Evolutionary conservation across 2,888 invertebrate species (phyloP), one percentile per base, ranked within the genome.

Genomic region (Protula sp.): DNA sequence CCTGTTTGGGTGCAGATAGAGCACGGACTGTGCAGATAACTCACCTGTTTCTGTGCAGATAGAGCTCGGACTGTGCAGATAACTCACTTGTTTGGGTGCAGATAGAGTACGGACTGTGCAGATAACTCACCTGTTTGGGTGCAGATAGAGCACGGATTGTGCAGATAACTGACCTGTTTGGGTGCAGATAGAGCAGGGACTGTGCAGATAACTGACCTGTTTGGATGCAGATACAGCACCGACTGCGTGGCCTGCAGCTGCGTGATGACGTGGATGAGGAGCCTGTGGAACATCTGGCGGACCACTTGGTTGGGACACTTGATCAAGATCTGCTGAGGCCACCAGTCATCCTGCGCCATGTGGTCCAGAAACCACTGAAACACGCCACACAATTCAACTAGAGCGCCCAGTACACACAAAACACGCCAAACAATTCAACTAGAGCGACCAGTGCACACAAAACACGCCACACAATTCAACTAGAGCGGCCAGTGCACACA

Each of bases 241-340:
- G 86, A 85, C 81, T 88, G 88, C 76, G 86, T 85, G 2, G 85
- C 83, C 75, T 75, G 87, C 69, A 94, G 84, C 78, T 92, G 87
- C 81, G 91, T 91, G 82, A 95, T 92, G 65, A 94, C 94, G 81
- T 94, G 94, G 81, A 94, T 91, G 76, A 93, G 91, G 72, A 95
- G 86, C 74, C 94, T 86, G 82, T 94, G 94, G 84, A 94, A 94
- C 92, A 95, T 77, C 77, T 94, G 94, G 68, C 94, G 86, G 62
- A 94, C 94, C 88, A 94, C 93, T 82, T 94, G 94, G 85, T 93
- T 94, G 31, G 94, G 94, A 82, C 95, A 95, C 82, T 93, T 93
- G 78, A 95, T 89, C 77, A 95, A 85, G 73, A 92, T 92, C 84
- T 92, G 91, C 75, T 94, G 90, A 2, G 94, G 93, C 94, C 94